Evolutionary conservation across 2,888 invertebrate genomes (phyloP).

Genomic region (Drosophila formosana): DNA sequence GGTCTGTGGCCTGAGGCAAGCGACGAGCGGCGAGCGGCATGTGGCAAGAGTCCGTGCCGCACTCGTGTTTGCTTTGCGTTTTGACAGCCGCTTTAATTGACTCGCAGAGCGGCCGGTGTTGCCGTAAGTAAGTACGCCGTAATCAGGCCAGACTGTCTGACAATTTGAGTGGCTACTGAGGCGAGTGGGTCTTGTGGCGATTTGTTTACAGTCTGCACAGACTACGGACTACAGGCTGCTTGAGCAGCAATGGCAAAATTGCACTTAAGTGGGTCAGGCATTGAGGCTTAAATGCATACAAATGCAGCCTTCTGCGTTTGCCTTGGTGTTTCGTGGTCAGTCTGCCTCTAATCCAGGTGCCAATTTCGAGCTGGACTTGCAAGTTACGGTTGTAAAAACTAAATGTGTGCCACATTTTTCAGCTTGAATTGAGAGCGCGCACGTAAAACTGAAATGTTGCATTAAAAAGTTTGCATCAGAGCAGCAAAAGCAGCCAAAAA

Average conservation of each 20-base stretch:
- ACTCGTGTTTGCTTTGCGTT: slow-evolving; percentile 47
- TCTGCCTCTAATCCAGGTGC: slow-evolving; percentile 21
- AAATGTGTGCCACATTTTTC: slow-evolving; percentile 67
- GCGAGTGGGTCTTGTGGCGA: slow-evolving; percentile 23
- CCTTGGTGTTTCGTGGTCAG: slow-evolving; percentile 8
- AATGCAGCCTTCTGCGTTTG: slow-evolving; percentile 18
- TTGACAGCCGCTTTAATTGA: slow-evolving; percentile 38
- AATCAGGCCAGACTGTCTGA: slow-evolving; percentile 45
- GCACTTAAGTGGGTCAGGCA: slow-evolving; percentile 66
- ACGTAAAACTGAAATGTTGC: slow-evolving; percentile 68
- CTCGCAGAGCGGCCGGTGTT: slow-evolving; percentile 9
- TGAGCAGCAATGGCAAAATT: slow-evolving; percentile 31
- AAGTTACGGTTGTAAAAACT: slow-evolving; percentile 53
- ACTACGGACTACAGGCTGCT: slow-evolving; percentile 17
- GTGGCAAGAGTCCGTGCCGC: background rate
- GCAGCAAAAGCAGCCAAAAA: slow-evolving; percentile 37
- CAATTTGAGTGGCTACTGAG: slow-evolving; percentile 33
- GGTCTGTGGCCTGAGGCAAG: slow-evolving; percentile 34
- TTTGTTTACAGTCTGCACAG: slow-evolving; percentile 46
- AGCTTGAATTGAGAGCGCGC: slow-evolving; percentile 57
- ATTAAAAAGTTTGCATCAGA: slow-evolving; percentile 68
- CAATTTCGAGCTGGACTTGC: slow-evolving; percentile 28
- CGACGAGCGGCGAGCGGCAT: background rate
- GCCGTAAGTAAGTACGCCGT: slow-evolving; percentile 16
- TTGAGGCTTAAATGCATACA: slow-evolving; percentile 62